These are phyloP conservation scores for Triplophysa bombifrons DNA, from an alignment of 2,797 vertebrate genomes.

Conservation along the genomic window DNA sequence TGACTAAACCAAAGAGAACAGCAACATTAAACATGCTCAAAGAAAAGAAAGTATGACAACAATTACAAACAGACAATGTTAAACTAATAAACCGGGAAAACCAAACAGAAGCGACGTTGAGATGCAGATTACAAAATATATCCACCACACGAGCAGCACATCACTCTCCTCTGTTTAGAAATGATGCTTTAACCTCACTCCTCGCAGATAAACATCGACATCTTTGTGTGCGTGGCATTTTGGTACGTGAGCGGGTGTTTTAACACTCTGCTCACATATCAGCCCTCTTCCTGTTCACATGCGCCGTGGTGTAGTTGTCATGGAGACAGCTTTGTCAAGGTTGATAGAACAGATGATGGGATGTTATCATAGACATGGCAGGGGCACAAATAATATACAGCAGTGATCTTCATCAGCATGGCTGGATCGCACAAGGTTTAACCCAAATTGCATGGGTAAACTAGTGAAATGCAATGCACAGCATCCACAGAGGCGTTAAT, in stretches of 20 bases:
- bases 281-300: slow-evolving; percentile 75
- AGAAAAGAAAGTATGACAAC: background rate
- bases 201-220: slow-evolving; percentile 21
- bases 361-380: slow-evolving; percentile 54
- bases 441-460: background rate
- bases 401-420: background rate
- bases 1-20: background rate
- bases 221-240: slow-evolving; percentile 45
- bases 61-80: background rate
- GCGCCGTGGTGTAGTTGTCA: slow-evolving; percentile 78
- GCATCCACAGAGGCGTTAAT: background rate
- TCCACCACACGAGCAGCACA: background rate
- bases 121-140: background rate
- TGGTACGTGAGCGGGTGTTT: slow-evolving; percentile 63
- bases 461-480: background rate
- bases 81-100: slow-evolving; percentile 37
- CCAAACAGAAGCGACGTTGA: slow-evolving; percentile 3
- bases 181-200: slow-evolving; percentile 36
- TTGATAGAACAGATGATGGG: slow-evolving; percentile 39
- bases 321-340: slow-evolving; percentile 79
- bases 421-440: background rate
- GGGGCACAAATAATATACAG: background rate
- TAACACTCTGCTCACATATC: slow-evolving; percentile 79
- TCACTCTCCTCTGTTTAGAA: background rate
- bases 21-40: background rate